Conservation (phyloP, 1,140 invertebrate genomes). For the Chironomus tepperi region DNA sequence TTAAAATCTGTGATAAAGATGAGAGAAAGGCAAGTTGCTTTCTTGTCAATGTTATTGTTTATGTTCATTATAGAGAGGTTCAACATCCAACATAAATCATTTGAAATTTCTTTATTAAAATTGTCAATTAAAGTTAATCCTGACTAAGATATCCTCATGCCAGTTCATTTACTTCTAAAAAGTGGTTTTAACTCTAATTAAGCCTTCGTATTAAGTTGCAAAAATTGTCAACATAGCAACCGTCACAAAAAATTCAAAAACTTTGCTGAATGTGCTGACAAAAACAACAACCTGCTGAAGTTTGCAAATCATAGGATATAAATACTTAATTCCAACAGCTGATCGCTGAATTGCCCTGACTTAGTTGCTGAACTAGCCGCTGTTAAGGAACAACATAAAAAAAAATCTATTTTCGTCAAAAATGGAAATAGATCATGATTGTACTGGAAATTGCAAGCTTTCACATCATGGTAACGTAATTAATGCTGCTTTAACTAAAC, state of each 20-base stretch:
- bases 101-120: neutral
- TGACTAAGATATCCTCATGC: too few species aligned
- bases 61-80: neutral
- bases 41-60: neutral
- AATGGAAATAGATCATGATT: constrained; percentile 36
- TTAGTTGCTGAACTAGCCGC: neutral
- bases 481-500: constrained; percentile 46
- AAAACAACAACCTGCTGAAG: neutral
- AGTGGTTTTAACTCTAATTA: neutral
- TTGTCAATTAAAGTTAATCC: neutral
- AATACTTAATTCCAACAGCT: neutral
- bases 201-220: neutral
- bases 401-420: neutral
- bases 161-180: neutral
- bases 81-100: neutral
- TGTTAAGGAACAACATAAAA: neutral
- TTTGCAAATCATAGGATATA: neutral
- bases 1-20: neutral
- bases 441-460: constrained; percentile 45
- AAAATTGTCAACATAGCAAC: too few species aligned
- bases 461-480: constrained; percentile 46
- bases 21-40: neutral
- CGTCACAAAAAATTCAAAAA: neutral
- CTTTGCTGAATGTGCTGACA: neutral
- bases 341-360: neutral